Evolutionary conservation across 2,113 vertebrate species (phyloP), one percentile per base, ranked within the genome.

Genomic region (Tor tambroides): DNA sequence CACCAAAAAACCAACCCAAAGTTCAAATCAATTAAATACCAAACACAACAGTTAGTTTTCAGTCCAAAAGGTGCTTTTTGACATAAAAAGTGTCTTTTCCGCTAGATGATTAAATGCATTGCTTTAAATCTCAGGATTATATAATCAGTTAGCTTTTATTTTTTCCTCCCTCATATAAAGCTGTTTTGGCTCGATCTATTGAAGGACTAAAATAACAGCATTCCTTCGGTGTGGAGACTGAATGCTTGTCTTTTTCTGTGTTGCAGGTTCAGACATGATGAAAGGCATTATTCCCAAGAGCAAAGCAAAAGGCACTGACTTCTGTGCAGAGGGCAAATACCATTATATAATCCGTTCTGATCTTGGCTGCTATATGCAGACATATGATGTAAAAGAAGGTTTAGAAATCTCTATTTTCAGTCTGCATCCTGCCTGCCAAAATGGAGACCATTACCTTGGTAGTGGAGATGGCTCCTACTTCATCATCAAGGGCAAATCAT

Each of bases 381-480:
- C 7, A n/a, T 2, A 3, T 10, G 3, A 59, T 41, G 11, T 84
- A 2, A n/a, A 59, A 6, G 4, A 10, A 56, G 67, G 69, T n/a
- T n/a, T 0, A 17, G 14, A 38, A 0, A 49, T 84, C 14, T 26
- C 41, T 17, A 4, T 84, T 38, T 59, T 19, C 1, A 74, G 32
- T 51, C n/a, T 84, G 69, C 82, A 84, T 32, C 82, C 69, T 21
- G 2, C 67, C 46, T 84, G 82, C 11, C 12, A 41, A 35, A n/a
- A 72, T 74, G 82, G 82, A 74, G 69, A 84, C 19, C 69, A 84
- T n/a, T 84, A 84, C 69, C 28, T 84, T 10, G 17, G 26, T 23
- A 3, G 0, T 63, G 2, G 26, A 1, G 2, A n/a, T 5, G 6
- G 2, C 7, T 26, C 1, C 59, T 41, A 35, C 0, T 74, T 28